phyloP scores from a whole-genome alignment of 2,113 vertebrate genomes.

The Anolis carolinensis region DNA sequence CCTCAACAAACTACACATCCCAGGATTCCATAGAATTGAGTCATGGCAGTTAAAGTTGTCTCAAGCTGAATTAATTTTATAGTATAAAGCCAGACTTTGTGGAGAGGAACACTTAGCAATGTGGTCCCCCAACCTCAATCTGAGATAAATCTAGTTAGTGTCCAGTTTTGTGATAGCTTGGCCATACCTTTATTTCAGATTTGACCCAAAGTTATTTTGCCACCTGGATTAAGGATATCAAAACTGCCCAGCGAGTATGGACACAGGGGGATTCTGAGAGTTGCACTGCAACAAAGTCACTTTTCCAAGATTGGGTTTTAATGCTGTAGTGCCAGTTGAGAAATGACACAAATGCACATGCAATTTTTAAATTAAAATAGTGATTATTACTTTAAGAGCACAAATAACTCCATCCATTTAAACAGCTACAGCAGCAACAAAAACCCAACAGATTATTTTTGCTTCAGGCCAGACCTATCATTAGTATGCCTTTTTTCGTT shows the following conservation, averaged over 20 bases:
- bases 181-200: not conserved
- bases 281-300: no score
- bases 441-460: not conserved
- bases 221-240: no score
- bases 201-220: no score
- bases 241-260: no score
- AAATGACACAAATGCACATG: not conserved
- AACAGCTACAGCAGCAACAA: not conserved
- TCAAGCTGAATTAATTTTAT: no score
- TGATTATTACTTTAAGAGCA: not conserved
- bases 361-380: not conserved
- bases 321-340: not conserved
- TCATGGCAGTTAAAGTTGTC: no score
- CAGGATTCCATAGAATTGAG: no score
- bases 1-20: no score
- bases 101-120: not conserved
- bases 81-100: not conserved
- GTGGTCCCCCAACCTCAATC: not conserved
- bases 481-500: not conserved
- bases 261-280: no score
- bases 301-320: not conserved
- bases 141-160: not conserved
- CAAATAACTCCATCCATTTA: not conserved
- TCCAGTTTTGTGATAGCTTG: not conserved
- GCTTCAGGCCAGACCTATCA: not conserved